Evolutionary conservation across 1,140 invertebrate species (phyloP), one percentile per base, ranked within the genome.

Genomic region (Gryon sp.): DNA sequence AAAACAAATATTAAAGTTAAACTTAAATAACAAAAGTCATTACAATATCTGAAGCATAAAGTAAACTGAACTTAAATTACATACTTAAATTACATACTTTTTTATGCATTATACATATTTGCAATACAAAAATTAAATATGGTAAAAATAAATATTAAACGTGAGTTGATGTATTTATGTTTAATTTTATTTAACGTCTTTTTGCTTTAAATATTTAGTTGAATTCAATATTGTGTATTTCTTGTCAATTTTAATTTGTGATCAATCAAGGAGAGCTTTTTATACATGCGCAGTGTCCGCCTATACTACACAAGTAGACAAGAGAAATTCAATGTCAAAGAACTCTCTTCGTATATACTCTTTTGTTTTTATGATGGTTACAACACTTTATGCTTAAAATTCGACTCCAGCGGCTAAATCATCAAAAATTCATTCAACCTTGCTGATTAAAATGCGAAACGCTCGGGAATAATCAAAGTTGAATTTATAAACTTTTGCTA

Each of bases 271-370:
- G 12, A 4, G n/a, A 9, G n/a, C n/a, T n/a, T n/a, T n/a, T 60
- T 70, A 70, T 40, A 70, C 53, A 53, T 53, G 55, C 53, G 66
- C 66, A 53, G 34, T 60, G 36, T 26, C 28, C 28, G n/a, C n/a
- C n/a, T n/a, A n/a, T n/a, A n/a, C n/a, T n/a, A n/a, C n/a, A n/a
- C n/a, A n/a, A n/a, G n/a, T 8, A 18, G 36, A 12, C 43, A 70
- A 26, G 36, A 60, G 55, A 53, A 70, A 70, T 70, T 70, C 66
- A 60, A 53, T 70, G 66, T 70, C 66, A 70, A 70, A 70, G 66
- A 70, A 60, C 53, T 70, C 65, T 28, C 26, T 7, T 2, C 6
- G 11, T 34, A 12, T 34, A 12, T 24, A n/a, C 22, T 59, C 24
- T 43, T 69, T 52, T 60, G 52, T 70, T 70, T 52, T 60, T 70